These are phyloP conservation scores for Oligia fasciuncula DNA, from an alignment of 2,888 invertebrate genomes.

Conservation along the genomic window DNA sequence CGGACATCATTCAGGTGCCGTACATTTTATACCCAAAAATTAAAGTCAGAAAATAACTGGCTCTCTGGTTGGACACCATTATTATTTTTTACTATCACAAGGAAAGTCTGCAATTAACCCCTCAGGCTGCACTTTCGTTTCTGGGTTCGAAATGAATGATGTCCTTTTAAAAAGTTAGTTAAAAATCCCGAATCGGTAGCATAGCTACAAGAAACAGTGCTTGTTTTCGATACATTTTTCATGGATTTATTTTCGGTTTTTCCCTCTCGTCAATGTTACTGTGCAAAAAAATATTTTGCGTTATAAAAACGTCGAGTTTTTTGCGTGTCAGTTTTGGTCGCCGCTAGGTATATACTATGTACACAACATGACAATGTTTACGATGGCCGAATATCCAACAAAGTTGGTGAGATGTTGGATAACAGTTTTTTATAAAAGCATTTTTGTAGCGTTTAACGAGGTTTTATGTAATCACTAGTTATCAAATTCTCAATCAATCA, in stretches of 20 bases:
- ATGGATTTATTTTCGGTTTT: slow-evolving; percentile 8
- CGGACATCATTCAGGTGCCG: no score
- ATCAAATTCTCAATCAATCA: no score
- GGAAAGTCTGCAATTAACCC: background rate
- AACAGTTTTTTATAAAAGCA: slow-evolving; percentile 9
- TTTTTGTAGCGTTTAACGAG: background rate
- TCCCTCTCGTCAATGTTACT: background rate
- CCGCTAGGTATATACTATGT: background rate
- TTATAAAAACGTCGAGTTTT: slow-evolving; percentile 38
- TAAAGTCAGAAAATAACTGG: background rate
- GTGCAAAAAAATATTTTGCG: slow-evolving; percentile 36
- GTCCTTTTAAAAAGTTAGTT: background rate
- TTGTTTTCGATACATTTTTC: background rate
- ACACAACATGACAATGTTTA: slow-evolving; percentile 25
- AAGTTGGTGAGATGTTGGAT: slow-evolving; percentile 5
- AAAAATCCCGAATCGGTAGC: background rate
- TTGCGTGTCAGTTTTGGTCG: slow-evolving; percentile 46
- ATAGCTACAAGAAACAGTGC: background rate
- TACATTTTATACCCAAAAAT: background rate
- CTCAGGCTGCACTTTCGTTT: background rate
- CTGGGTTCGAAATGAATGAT: background rate
- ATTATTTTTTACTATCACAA: background rate
- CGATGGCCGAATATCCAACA: slow-evolving; percentile 19
- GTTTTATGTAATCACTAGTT: background rate
- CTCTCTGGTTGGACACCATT: background rate